A percentile compares a stretch with the other conserved stretches of the same genome.
Evolutionary conservation across 1,140 invertebrate genomes (phyloP).

Genomic region (Sipha flava): DNA sequence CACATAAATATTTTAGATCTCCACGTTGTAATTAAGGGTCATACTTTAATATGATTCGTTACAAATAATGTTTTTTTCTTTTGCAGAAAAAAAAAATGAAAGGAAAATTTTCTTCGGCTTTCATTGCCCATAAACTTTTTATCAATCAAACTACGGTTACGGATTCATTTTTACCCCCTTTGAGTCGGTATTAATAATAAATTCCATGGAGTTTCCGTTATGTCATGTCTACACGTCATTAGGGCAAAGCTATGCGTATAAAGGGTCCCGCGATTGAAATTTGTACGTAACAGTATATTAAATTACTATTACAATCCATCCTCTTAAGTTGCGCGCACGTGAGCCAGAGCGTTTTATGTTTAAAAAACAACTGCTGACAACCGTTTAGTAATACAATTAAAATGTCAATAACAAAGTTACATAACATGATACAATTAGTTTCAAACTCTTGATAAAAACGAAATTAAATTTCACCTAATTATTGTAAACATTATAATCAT

Average conservation of each 20-base stretch:
- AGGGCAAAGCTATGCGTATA: neutral
- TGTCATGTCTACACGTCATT: slow-evolving; percentile 10
- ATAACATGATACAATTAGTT: neutral
- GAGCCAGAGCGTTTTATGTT: neutral
- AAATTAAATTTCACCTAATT: too few relatives aligned
- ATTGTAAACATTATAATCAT: too few relatives aligned
- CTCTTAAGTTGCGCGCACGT: neutral
- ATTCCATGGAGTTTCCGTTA: neutral
- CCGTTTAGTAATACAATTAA: neutral
- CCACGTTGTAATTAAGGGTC: neutral
- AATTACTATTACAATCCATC: slow-evolving; percentile 6
- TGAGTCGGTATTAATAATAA: neutral
- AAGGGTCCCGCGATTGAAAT: neutral
- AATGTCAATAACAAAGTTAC: neutral
- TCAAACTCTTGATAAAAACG: too few relatives aligned
- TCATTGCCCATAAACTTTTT: slow-evolving; percentile 18
- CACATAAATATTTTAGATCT: neutral
- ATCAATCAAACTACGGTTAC: slow-evolving; percentile 7
- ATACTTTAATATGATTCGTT: slow-evolving; percentile 4
- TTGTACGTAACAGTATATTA: neutral
- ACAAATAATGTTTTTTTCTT: neutral
- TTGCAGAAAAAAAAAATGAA: neutral
- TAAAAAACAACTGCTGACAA: neutral
- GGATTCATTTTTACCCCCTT: neutral
- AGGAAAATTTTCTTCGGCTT: neutral